phyloP scores from a whole-genome alignment of 2,888 invertebrate species.

The Stomorhina lunata region DNA sequence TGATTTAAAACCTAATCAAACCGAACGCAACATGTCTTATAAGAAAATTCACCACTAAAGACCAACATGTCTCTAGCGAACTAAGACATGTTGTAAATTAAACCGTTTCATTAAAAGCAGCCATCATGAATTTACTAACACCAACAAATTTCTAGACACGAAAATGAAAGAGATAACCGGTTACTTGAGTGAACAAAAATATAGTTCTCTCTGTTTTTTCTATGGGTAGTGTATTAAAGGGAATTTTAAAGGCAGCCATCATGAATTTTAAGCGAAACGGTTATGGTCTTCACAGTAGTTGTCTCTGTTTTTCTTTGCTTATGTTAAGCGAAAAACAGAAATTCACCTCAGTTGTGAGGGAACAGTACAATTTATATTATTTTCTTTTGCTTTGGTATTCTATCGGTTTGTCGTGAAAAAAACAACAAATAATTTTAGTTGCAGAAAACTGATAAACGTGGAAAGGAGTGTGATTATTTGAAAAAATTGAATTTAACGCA shows the following conservation, averaged over 20 bases:
- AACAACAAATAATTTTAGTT: slow-evolving; percentile 25
- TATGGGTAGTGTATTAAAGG: not conserved
- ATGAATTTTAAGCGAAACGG: slow-evolving; percentile 67
- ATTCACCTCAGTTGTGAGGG: slow-evolving; percentile 55
- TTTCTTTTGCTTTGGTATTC: slow-evolving; percentile 31
- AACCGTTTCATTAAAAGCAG: slow-evolving; percentile 67
- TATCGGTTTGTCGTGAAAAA: slow-evolving; percentile 9
- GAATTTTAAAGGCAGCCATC: slow-evolving; percentile 62
- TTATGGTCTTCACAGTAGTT: not conserved
- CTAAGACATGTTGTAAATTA: slow-evolving; percentile 50
- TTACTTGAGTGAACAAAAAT: not conserved
- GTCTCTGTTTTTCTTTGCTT: not conserved
- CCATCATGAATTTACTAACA: slow-evolving; percentile 69
- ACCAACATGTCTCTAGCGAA: not conserved
- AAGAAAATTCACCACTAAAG: slow-evolving; percentile 33
- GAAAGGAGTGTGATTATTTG: slow-evolving; percentile 7
- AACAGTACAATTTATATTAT: not conserved
- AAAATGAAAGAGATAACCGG: slow-evolving; percentile 64
- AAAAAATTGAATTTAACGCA: not conserved
- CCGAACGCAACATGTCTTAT: not conserved
- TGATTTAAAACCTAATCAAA: not conserved
- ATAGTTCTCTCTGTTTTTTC: slow-evolving; percentile 28
- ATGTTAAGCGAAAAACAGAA: not conserved
- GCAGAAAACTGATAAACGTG: slow-evolving; percentile 36
- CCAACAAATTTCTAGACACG: slow-evolving; percentile 54